These are phyloP conservation scores for Agriotes lineatus DNA, from an alignment of 2,888 invertebrate genomes.

Conservation along the genomic window DNA sequence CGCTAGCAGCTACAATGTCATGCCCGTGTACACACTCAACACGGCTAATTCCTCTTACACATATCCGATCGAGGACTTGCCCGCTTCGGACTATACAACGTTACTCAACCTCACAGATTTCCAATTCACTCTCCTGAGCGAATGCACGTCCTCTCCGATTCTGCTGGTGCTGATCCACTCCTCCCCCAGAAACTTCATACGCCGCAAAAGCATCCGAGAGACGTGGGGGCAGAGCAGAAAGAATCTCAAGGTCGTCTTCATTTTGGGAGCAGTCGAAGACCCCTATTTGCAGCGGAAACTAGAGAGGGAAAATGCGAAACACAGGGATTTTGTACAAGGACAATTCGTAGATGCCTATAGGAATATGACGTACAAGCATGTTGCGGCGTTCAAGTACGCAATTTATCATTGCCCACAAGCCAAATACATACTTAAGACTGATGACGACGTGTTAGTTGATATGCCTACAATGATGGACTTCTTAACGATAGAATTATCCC, in stretches of 20 bases:
- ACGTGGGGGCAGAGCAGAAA: constrained; percentile 78
- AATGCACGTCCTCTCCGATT: constrained; percentile 58
- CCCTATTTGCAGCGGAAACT: constrained; percentile 60
- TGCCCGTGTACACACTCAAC: constrained; percentile 51
- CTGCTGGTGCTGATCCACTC: constrained; percentile 77
- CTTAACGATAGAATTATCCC: constrained; percentile 70
- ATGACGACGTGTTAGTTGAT: constrained; percentile 84
- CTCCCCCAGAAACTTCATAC: constrained; percentile 74
- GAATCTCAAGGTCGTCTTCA: constrained; percentile 73
- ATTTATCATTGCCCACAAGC: constrained; percentile 77
- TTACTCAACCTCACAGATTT: constrained; percentile 75
- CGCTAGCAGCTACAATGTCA: not conserved
- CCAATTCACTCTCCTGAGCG: constrained; percentile 70
- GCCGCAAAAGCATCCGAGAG: constrained; percentile 76
- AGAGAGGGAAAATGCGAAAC: constrained; percentile 69
- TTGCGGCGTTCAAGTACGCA: constrained; percentile 85
- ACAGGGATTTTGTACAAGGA: constrained; percentile 82
- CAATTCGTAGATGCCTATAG: constrained; percentile 82
- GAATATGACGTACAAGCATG: constrained; percentile 88
- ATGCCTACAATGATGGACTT: constrained; percentile 73
- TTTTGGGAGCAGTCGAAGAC: constrained; percentile 72
- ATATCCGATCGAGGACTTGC: constrained; percentile 52
- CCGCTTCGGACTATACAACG: constrained; percentile 59
- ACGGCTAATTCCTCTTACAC: constrained; percentile 49
- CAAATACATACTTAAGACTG: constrained; percentile 77